These are phyloP conservation scores for Cephus runcator DNA, from an alignment of 2,888 invertebrate genomes.

Conservation along the genomic window DNA sequence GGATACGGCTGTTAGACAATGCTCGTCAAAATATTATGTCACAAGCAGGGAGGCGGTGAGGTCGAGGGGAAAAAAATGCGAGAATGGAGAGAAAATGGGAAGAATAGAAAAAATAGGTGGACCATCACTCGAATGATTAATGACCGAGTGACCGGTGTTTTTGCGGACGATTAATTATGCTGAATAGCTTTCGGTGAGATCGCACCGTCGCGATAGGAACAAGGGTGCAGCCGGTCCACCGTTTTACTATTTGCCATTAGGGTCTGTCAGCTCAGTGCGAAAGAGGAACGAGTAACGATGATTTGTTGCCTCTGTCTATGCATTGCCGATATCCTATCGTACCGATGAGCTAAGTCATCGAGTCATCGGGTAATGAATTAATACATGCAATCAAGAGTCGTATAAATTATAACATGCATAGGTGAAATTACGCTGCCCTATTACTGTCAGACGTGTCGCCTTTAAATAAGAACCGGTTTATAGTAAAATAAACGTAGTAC, in stretches of 20 bases:
- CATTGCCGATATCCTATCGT: background rate
- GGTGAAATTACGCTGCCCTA: background rate
- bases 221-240: slow-evolving; percentile 27
- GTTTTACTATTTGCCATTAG: slow-evolving; percentile 34
- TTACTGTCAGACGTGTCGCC: background rate
- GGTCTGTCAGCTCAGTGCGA: slow-evolving; percentile 31
- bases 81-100: slow-evolving; percentile 15
- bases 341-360: background rate
- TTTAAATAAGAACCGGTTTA: background rate
- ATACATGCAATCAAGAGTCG: background rate
- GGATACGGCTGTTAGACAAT: slow-evolving; percentile 35
- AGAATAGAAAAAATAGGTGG: slow-evolving; percentile 16
- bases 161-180: slow-evolving; percentile 51
- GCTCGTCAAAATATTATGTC: slow-evolving; percentile 44
- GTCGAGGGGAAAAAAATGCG: slow-evolving; percentile 22
- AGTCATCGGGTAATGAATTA: background rate
- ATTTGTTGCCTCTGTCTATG: slow-evolving; percentile 15
- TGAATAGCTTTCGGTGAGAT: slow-evolving; percentile 41
- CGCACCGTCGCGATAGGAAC: slow-evolving; percentile 31
- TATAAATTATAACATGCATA: background rate
- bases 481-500: background rate
- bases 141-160: slow-evolving; percentile 42
- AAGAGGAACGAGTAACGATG: slow-evolving; percentile 26
- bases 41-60: slow-evolving; percentile 29
- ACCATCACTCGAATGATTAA: slow-evolving; percentile 39